Evolutionary conservation across 1,140 invertebrate species (phyloP), one percentile per base, ranked within the genome.

Genomic region (Drosophila ficusphila): DNA sequence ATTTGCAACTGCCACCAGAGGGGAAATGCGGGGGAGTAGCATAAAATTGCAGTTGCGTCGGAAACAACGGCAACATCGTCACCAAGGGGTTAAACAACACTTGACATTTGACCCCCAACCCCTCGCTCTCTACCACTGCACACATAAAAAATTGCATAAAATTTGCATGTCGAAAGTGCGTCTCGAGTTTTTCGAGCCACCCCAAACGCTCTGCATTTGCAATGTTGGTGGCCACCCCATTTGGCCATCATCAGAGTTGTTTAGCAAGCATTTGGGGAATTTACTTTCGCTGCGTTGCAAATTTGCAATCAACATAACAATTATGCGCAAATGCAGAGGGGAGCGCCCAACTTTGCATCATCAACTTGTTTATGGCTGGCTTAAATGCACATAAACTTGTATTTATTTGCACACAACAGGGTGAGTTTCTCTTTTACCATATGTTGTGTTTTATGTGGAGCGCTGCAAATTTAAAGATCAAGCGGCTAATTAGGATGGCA

Each of bases 121-220:
- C 5, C 7, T 31, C 3, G 11, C 33, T 4, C 3, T 11, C 18
- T 0, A n/a, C 4, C 44, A 0, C 6, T 4, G 25, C 19, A 36
- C 4, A 16, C 44, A 49, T 41, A 60, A 64, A 78, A 78, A 79
- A 85, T 64, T 85, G 81, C 81, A 85, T 81, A 85, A 76, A 86
- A 86, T 86, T 86, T 86, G 82, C 81, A 86, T 86, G 77, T 81
- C 81, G 88, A 88, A 86, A 86, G 76, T 86, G 81, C 81, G 81
- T 86, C 73, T 83, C 76, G 49, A 72, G 70, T 71, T 54, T 56
- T 33, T 36, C 8, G 42, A 4, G 21, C 31, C 27, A 23, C 19
- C 16, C 3, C 12, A 9, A 12, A 11, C 18, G 7, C 3, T 18
- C 27, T 7, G 18, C n/a, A n/a, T n/a, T n/a, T n/a, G n/a, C n/a